A percentile compares a stretch with the other conserved stretches of the same genome.
These are phyloP conservation scores for Therioaphis trifolii DNA, from an alignment of 2,888 invertebrate genomes.

Conservation along the genomic window DNA sequence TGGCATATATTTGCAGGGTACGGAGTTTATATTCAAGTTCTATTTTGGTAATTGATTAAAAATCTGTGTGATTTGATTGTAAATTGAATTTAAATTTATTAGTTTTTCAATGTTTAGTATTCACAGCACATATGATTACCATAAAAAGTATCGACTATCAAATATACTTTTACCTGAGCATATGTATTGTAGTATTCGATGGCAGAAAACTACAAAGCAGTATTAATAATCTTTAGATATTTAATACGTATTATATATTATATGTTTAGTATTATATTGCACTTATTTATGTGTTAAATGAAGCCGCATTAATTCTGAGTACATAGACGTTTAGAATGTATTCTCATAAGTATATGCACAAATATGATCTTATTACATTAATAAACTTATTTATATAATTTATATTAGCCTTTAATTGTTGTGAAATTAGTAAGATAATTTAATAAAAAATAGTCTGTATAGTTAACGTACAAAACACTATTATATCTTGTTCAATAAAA, in stretches of 20 bases:
- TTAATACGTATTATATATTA: not conserved
- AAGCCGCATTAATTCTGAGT: too few species aligned
- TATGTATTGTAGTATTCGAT: constrained; percentile 58
- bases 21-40: constrained; percentile 69
- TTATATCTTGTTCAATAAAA: too few species aligned
- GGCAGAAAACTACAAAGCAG: constrained; percentile 44
- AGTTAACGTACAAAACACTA: too few species aligned
- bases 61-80: not conserved
- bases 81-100: constrained; percentile 20
- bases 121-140: constrained; percentile 66
- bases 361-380: too few species aligned
- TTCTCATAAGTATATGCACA: too few species aligned
- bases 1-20: constrained; percentile 70
- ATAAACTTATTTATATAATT: too few species aligned
- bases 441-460: too few species aligned
- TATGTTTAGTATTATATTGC: not conserved
- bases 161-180: constrained; percentile 46
- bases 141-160: constrained; percentile 57
- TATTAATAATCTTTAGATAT: constrained; percentile 16
- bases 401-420: too few species aligned
- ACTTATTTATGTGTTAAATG: not conserved
- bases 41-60: constrained; percentile 66
- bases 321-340: too few species aligned
- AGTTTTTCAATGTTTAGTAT: constrained; percentile 64
- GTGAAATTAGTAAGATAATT: too few species aligned